Percentiles rank a stretch among this genome's conserved stretches.
Conservation (phyloP, 2,888 invertebrate genomes). For the Stomorhina lunata region DNA sequence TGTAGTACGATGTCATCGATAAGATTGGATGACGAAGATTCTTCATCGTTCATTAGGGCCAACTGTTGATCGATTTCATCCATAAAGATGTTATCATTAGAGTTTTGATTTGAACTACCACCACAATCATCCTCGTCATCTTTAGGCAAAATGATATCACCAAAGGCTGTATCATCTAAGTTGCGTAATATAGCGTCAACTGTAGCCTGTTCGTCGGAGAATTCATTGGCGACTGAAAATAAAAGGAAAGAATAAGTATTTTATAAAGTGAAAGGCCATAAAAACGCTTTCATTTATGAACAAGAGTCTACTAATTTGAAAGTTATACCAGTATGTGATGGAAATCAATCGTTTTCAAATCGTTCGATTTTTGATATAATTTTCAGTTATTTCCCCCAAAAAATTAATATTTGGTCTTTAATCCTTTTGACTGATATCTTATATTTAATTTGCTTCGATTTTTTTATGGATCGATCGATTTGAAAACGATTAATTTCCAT, state of each 20-base stretch:
- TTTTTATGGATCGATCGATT: too few relatives aligned
- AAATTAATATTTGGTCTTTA: too few relatives aligned
- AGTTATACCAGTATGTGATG: too few relatives aligned
- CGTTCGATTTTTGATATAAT: too few relatives aligned
- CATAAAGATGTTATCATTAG: constrained; percentile 15
- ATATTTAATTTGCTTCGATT: too few relatives aligned
- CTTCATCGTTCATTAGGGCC: constrained; percentile 33
- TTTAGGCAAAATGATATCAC: constrained; percentile 68
- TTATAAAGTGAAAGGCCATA: too few relatives aligned
- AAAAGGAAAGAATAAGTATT: background rate
- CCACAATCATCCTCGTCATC: background rate
- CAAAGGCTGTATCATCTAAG: constrained; percentile 72
- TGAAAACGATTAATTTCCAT: too few relatives aligned
- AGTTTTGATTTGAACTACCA: background rate
- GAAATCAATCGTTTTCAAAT: too few relatives aligned
- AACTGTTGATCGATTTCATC: constrained; percentile 53
- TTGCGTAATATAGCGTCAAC: constrained; percentile 77
- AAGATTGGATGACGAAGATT: constrained; percentile 14
- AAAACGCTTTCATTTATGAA: too few relatives aligned
- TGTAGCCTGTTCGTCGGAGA: constrained; percentile 77
- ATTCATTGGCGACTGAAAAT: constrained; percentile 69
- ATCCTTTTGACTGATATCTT: too few relatives aligned
- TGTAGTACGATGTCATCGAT: constrained; percentile 58
- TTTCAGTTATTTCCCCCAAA: too few relatives aligned
- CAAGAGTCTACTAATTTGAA: background rate